Evolutionary conservation across 2,888 invertebrate genomes (phyloP), one percentile per base, ranked within the genome.

Genomic region (Euzophera pinguis): DNA sequence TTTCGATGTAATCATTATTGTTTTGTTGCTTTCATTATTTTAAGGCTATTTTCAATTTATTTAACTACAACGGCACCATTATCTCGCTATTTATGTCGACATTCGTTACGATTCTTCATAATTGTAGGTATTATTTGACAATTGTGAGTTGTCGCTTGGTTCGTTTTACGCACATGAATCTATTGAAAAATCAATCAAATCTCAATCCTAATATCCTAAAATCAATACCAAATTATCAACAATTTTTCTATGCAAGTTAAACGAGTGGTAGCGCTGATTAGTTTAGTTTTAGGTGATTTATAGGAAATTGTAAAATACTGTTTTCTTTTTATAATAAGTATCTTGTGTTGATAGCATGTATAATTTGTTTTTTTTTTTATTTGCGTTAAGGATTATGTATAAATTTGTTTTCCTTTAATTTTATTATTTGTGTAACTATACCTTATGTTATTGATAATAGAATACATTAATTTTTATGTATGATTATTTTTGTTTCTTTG

Each of bases 401-500:
- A 88, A 89, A 87, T 82, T 89, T 89, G 88, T 89, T 90, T 90
- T 88, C 80, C 77, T 81, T 71, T 88, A 86, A 89, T 88, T 87
- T 88, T 90, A 87, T 89, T 89, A 83, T 87, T 84, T 84, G 85
- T 89, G 88, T 89, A 87, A 87, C 81, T 86, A 86, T 86, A 85
- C 84, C 76, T 78, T 89, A 89, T 89, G 89, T 89, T 89, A 89
- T 89, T 85, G 87, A 88, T 83, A 77, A 89, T 89, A 90, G 86
- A 90, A 88, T 90, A 89, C 89, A 90, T 76, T 89, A 84, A 87
- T 88, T 89, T 88, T 88, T 89, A 90, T 89, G 89, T 90, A 90
- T 85, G 83, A 79, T 79, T 76, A 73, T 78, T 82, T 87, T 86
- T 80, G 75, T 81, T 84, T 84, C 64, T 73, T 78, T 77, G 75